Base-by-base conservation (phyloP, 2,113 vertebrate genomes). In the Pterocles orientalis region DNA sequence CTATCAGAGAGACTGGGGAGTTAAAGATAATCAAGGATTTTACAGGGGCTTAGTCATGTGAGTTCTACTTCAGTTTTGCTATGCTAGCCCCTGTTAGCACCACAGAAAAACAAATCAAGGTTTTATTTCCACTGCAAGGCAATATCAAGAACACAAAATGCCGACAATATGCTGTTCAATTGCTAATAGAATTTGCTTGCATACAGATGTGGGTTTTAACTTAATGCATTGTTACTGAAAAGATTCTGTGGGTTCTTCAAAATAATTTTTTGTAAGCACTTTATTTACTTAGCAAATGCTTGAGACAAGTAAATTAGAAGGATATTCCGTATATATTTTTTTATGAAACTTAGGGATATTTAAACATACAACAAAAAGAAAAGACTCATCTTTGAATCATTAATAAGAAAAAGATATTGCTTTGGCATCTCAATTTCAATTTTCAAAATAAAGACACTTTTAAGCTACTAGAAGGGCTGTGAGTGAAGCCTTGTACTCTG, bases 91-190 rank as follows among this genome's bases (percentile, higher is more conserved):
- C 77, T 97, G 94, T 47, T 58, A 88, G 79, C 70, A 75, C 13
- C 73, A 80, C 0, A 33, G 93, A 95, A 96, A 96, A 96, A 94
- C 48, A 87, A 95, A 96, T 79, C 77, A 84, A 87, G 76, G 82
- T 84, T 96, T 98, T 95, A 97, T 94, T 96, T 89, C 87, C 73
- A 82, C 47, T 58, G 84, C 86, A 83, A 58, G 61, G 58, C 70
- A 92, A 15, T 58, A 90, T 78, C 60, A 60, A 73, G 88, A 94
- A 79, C 51, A 95, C 57, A 73, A 96, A 79, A 90, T 8, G 41
- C 29, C 0, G 1, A 81, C 80, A 75, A 76, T 78, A 61, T 28
- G 64, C 54, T 66, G 64, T 7, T 97, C 95, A 91, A 95, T 2
- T 94, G 93, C 84, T 94, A 87, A 91, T 14, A 50, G 53, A 45